Evolutionary conservation across 2,797 vertebrate genomes (phyloP).

Genomic region (Alca torda): DNA sequence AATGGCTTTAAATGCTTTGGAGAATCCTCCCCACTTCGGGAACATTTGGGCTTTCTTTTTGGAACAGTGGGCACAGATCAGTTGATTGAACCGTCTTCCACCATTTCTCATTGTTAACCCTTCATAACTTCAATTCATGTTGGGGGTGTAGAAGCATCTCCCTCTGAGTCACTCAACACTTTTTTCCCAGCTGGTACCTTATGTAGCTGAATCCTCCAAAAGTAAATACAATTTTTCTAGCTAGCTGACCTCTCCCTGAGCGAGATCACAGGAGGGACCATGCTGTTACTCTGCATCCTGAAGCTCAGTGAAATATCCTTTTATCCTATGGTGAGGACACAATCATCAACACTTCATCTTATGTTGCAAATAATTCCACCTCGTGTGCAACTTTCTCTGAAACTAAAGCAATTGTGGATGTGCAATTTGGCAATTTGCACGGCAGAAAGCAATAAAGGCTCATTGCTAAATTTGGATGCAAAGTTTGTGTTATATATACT

Average conservation of each 20-base stretch:
- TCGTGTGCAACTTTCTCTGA: not conserved
- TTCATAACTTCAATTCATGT: conserved; percentile 19
- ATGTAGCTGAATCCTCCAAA: conserved; percentile 29
- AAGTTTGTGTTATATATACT: not conserved
- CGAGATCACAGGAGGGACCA: not conserved
- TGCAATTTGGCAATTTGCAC: not conserved
- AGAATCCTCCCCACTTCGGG: conserved; percentile 44
- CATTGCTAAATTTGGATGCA: not conserved
- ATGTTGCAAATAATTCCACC: conserved; percentile 1
- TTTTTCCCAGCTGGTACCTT: conserved; percentile 42
- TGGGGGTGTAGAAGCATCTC: conserved; percentile 1
- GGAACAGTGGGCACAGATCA: conserved; percentile 3
- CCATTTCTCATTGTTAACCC: conserved; percentile 41
- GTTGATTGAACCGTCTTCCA: conserved; percentile 24
- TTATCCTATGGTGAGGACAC: not conserved
- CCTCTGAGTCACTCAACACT: not conserved
- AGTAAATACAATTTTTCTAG: conserved; percentile 41
- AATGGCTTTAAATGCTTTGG: conserved; percentile 47
- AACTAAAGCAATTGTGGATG: not conserved
- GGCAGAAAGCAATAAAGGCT: not conserved
- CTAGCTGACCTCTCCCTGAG: conserved; percentile 25
- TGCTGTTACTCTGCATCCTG: conserved; percentile 8
- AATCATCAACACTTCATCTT: not conserved
- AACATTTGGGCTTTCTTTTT: conserved; percentile 29
- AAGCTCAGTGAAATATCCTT: conserved; percentile 16